Evolutionary conservation across 1,140 invertebrate genomes (phyloP), one percentile per base, ranked within the genome.

Genomic region (Eupristina koningsbergeri): DNA sequence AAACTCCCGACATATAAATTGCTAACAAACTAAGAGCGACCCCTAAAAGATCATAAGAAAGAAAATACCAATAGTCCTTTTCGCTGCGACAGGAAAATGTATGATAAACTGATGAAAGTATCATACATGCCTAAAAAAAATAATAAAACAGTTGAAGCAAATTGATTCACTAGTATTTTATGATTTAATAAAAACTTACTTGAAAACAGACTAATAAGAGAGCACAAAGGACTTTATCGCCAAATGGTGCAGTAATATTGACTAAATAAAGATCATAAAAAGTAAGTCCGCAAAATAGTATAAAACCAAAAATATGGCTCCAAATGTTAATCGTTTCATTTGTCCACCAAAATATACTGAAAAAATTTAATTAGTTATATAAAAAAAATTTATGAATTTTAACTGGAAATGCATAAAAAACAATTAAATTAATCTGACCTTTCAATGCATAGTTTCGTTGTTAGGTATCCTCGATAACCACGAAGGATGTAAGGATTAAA

Each of bases 301-400:
- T 94, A 93, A 98, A 98, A 15, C 98, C 98, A 85, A 98, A 95
- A 85, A 99, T 93, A 91, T 99, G 98, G 79, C 97, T 98, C 98
- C 98, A 99, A 89, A 99, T 98, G 88, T 99, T 99, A 86, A 99
- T 95, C 7, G 98, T 99, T 92, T 99, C 98, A 89, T 99, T 99
- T 29, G 96, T 98, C 97, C 98, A 98, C 95, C 97, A 97, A 92
- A 98, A 98, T 89, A 98, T 94, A 90, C 98, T 98, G 90, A 80
- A 87, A 90, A 87, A 87, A n/a, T 1, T 17, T 26, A 15, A 69
- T 11, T 22, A 2, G 31, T 80, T 71, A 39, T 45, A 31, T 50
- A 53, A 63, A 29, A 50, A 50, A 29, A 6, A 53, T 63, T 50
- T 9, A 53, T 74, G 64, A 79, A 47, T 84, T 80, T 63, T 22